A percentile compares a stretch with the other conserved stretches of the same genome.
Evolutionary conservation across 1,140 invertebrate genomes (phyloP).

Genomic region (Ceratina calcarata): DNA sequence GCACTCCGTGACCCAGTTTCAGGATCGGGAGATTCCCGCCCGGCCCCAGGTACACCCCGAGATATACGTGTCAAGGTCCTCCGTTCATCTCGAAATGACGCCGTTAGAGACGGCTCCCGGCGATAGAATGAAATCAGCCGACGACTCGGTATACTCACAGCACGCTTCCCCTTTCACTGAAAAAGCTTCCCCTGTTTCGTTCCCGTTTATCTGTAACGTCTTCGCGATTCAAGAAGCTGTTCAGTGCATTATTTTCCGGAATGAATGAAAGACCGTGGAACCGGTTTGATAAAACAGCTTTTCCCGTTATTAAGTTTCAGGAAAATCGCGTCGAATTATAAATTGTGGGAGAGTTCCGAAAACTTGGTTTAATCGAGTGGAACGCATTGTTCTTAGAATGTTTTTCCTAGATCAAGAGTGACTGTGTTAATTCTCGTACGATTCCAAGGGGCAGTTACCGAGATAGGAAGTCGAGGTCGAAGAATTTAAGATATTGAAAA

Average conservation of each 20-base stretch:
- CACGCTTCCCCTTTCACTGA: no score
- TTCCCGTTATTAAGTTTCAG: no score
- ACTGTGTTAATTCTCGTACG: constrained; percentile 10
- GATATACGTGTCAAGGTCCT: constrained; percentile 76
- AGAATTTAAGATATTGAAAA: no score
- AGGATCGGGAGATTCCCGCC: constrained; percentile 65
- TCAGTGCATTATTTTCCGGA: no score
- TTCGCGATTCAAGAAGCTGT: not conserved
- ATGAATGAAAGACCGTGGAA: no score
- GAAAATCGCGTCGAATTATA: not conserved
- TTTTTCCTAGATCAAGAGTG: not conserved
- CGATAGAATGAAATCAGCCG: constrained; percentile 21
- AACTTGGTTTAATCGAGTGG: not conserved
- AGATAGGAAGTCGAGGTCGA: not conserved
- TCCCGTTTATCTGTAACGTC: not conserved
- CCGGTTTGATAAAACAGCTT: not conserved
- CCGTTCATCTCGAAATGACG: constrained; percentile 48
- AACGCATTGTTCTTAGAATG: not conserved
- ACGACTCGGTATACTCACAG: not conserved
- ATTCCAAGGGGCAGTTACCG: not conserved
- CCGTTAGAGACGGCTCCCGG: constrained; percentile 2
- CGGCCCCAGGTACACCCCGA: constrained; percentile 59
- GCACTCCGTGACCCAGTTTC: constrained; percentile 74
- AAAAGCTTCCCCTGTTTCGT: not conserved
- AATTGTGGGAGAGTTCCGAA: not conserved